A percentile compares a stretch with the other conserved stretches of the same genome.
Conservation (phyloP, 2,797 vertebrate species). For the Gobio occitaniae region DNA sequence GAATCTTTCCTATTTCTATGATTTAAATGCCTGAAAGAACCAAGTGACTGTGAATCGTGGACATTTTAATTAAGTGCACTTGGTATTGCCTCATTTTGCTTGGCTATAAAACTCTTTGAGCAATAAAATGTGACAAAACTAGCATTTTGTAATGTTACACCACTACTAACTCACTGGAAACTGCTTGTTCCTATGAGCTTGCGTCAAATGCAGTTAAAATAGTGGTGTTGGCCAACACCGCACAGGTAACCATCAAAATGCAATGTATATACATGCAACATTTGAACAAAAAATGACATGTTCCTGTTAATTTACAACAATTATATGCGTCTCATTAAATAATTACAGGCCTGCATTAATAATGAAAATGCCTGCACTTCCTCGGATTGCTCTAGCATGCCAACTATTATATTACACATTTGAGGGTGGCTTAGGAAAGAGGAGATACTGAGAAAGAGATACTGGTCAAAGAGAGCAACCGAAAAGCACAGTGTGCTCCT, state of each 20-base stretch:
- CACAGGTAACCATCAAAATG: not conserved
- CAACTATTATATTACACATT: constrained; percentile 43
- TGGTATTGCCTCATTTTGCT: not conserved
- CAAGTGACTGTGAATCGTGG: too few species aligned
- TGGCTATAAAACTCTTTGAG: not conserved
- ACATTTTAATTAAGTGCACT: not conserved
- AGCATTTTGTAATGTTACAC: not conserved
- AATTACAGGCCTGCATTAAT: constrained; percentile 63
- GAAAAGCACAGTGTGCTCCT: not conserved
- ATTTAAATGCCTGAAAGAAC: not conserved
- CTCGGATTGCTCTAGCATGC: constrained; percentile 34
- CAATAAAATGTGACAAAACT: not conserved
- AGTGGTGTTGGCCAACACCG: not conserved
- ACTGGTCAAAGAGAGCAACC: not conserved
- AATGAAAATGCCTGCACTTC: constrained; percentile 63
- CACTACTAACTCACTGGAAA: not conserved
- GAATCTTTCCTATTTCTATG: not conserved
- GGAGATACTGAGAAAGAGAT: constrained; percentile 21
- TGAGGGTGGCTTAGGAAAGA: constrained; percentile 33
- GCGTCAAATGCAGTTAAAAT: not conserved
- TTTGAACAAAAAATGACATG: constrained; percentile 53
- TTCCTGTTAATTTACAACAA: constrained; percentile 61
- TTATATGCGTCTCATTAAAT: constrained; percentile 57
- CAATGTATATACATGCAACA: not conserved
- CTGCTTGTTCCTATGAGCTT: not conserved